Percentiles rank a stretch among this genome's conserved stretches.
Evolutionary conservation across 2,113 vertebrate species (phyloP).

Genomic region (Astatoreochromis straeleni): DNA sequence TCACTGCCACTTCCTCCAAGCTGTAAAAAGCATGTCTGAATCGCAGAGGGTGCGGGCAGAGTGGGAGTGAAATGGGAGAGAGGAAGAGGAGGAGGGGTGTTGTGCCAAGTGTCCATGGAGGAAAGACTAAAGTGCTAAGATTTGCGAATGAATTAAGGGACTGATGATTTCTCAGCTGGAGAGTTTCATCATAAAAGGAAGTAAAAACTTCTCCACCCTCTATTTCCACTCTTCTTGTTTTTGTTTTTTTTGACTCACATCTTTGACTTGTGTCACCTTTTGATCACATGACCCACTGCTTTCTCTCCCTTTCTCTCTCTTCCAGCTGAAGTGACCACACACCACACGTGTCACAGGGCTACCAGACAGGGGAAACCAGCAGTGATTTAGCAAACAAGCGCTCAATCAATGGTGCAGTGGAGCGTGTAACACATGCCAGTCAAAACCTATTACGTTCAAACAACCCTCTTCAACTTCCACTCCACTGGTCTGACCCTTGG

Average conservation of each 20-base stretch:
- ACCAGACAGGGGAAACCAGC: slow-evolving; percentile 72
- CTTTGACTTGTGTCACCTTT: not conserved
- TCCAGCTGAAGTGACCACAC: slow-evolving; percentile 66
- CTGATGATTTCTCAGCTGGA: not conserved
- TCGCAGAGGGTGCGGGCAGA: slow-evolving; percentile 19
- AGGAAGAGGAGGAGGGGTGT: slow-evolving; percentile 38
- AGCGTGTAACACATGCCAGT: slow-evolving; percentile 85
- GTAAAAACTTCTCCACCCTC: not conserved
- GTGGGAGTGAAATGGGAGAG: slow-evolving; percentile 25
- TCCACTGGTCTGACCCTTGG: slow-evolving; percentile 77
- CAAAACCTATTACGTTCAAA: slow-evolving; percentile 86
- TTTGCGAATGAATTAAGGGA: slow-evolving; percentile 24
- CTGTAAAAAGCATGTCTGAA: slow-evolving; percentile 74
- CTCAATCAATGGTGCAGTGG: slow-evolving; percentile 86
- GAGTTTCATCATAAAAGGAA: not conserved
- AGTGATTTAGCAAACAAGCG: slow-evolving; percentile 89
- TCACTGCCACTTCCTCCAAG: slow-evolving; percentile 54
- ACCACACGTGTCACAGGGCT: slow-evolving; percentile 69
- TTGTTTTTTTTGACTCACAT: not conserved
- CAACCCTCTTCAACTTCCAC: slow-evolving; percentile 80
- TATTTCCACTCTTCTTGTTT: not conserved
- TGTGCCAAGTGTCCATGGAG: slow-evolving; percentile 50
- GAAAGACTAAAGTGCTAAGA: slow-evolving; percentile 42
- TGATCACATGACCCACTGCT: not conserved
- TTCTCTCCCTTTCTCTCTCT: not conserved